These are phyloP conservation scores for Chrysotoxum bicinctum DNA, from an alignment of 2,888 invertebrate species.

Conservation along the genomic window DNA sequence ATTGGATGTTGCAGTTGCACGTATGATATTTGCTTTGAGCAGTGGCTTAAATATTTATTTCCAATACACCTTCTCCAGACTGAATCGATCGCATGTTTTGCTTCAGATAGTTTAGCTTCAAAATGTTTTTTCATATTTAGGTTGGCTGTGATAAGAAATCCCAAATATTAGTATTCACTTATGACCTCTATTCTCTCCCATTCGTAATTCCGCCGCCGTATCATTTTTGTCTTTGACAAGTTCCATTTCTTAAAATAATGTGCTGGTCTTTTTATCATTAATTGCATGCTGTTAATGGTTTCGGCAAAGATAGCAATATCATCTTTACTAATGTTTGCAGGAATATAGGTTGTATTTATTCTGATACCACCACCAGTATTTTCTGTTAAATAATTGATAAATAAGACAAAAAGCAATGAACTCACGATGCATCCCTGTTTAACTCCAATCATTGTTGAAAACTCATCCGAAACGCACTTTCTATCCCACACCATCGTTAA, in stretches of 20 bases:
- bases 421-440: not conserved
- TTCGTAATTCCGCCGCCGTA: not conserved
- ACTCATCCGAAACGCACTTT: not conserved
- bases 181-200: not conserved
- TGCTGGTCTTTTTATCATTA: not conserved
- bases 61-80: no score
- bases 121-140: not conserved
- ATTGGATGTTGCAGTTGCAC: no score
- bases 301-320: not conserved
- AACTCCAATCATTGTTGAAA: not conserved
- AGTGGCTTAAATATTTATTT: no score
- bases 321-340: not conserved
- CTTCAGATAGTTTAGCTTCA: no score
- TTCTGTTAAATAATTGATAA: not conserved
- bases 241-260: constrained; percentile 3
- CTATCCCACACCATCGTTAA: not conserved
- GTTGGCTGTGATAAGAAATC: not conserved
- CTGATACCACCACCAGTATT: not conserved
- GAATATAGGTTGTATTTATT: not conserved
- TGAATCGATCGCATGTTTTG: no score
- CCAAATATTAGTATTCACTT: not conserved
- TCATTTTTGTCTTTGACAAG: constrained; percentile 14
- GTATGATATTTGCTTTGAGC: no score
- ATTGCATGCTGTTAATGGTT: not conserved
- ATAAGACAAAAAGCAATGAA: not conserved